Percentiles rank a stretch among this genome's conserved stretches.
Conservation (phyloP, 2,113 vertebrate genomes). For the Cricetomys ansorgei region DNA sequence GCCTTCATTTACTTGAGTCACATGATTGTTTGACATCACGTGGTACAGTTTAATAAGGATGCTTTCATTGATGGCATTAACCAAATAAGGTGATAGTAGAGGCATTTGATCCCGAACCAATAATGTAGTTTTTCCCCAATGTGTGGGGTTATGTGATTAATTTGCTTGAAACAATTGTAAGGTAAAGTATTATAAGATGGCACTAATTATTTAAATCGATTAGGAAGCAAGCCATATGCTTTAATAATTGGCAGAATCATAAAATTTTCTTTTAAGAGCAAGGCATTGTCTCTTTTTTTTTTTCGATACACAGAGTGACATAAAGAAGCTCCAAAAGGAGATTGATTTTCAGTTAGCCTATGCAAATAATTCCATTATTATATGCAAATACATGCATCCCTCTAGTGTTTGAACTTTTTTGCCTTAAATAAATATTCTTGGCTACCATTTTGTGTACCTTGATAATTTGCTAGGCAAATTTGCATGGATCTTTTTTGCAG, state of each 20-base stretch:
- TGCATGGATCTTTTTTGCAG: not conserved
- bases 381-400: slow-evolving; percentile 50
- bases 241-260: slow-evolving; percentile 7
- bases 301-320: not conserved
- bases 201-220: slow-evolving; percentile 31
- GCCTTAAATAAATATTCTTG: slow-evolving; percentile 46
- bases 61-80: not conserved
- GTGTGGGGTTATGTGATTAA: not conserved
- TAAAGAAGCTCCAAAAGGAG: not conserved
- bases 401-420: not conserved
- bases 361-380: slow-evolving; percentile 47
- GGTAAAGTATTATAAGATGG: slow-evolving; percentile 16
- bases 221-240: not conserved
- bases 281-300: not conserved
- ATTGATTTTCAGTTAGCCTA: slow-evolving; percentile 42
- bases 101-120: not conserved
- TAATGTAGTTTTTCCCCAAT: not conserved
- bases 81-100: not conserved
- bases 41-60: not conserved
- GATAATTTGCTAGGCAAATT: slow-evolving; percentile 38
- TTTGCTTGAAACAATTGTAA: not conserved
- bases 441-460: slow-evolving; percentile 38
- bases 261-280: not conserved
- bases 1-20: not conserved
- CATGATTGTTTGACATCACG: not conserved